phyloP scores from a whole-genome alignment of 2,888 invertebrate species.

The Eudasyphora cyanicolor region DNA sequence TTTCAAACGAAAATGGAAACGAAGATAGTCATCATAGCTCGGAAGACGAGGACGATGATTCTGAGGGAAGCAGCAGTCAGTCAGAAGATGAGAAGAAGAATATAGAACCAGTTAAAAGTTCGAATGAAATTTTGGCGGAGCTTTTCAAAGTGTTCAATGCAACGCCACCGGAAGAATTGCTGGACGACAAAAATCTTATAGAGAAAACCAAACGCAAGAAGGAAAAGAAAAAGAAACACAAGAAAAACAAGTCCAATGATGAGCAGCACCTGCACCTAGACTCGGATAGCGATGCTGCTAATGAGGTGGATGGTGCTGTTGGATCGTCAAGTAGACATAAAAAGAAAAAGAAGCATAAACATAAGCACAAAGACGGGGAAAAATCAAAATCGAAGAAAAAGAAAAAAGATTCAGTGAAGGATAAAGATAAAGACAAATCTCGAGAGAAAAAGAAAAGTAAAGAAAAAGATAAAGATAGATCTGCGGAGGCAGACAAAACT shows the following conservation, averaged over 20 bases:
- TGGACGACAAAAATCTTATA: slow-evolving; percentile 75
- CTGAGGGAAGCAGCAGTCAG: background rate
- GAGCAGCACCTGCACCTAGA: slow-evolving; percentile 71
- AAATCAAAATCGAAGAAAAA: slow-evolving; percentile 72
- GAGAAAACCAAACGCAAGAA: slow-evolving; percentile 76
- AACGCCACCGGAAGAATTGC: slow-evolving; percentile 83
- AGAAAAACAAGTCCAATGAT: slow-evolving; percentile 69
- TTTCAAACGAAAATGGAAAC: slow-evolving; percentile 31
- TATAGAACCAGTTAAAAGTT: slow-evolving; percentile 77
- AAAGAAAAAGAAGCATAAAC: slow-evolving; percentile 73
- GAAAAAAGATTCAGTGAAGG: slow-evolving; percentile 70
- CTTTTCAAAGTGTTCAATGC: slow-evolving; percentile 86
- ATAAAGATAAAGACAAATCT: slow-evolving; percentile 63
- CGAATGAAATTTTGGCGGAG: slow-evolving; percentile 89
- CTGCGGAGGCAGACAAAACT: slow-evolving; percentile 22
- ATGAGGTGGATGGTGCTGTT: background rate
- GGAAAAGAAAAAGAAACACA: slow-evolving; percentile 77
- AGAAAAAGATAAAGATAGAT: slow-evolving; percentile 60
- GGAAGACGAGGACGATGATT: slow-evolving; percentile 39
- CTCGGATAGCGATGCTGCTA: slow-evolving; percentile 55
- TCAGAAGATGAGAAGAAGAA: slow-evolving; percentile 74
- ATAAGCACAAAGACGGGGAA: slow-evolving; percentile 71
- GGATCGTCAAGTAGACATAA: slow-evolving; percentile 69
- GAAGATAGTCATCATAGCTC: slow-evolving; percentile 42
- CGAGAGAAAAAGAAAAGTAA: slow-evolving; percentile 67